A percentile compares a stretch with the other conserved stretches of the same genome.
phyloP scores from a whole-genome alignment of 2,113 vertebrate species.

The Lynx canadensis region DNA sequence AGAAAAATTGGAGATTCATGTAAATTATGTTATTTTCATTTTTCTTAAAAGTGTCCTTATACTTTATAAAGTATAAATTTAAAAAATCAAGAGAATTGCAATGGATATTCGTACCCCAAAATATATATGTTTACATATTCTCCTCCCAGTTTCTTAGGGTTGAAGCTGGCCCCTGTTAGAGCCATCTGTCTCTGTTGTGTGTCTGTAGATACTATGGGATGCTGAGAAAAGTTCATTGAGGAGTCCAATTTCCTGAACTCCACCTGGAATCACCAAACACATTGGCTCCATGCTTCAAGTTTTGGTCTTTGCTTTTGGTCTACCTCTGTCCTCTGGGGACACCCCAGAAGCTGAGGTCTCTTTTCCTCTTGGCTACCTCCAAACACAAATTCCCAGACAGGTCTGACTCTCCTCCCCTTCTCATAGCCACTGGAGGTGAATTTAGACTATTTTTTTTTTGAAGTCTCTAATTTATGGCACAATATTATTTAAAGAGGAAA shows the following conservation, averaged over 20 bases:
- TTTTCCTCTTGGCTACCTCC: not conserved
- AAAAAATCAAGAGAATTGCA: slow-evolving; percentile 23
- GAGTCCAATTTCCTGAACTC: not conserved
- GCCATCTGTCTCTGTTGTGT: not conserved
- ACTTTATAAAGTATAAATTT: not conserved
- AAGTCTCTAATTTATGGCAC: not conserved
- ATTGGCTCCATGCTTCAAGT: too few relatives aligned
- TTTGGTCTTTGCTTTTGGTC: not conserved
- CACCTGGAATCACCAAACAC: not conserved
- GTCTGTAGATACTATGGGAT: not conserved
- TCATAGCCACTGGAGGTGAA: not conserved
- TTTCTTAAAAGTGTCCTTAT: slow-evolving; percentile 5
- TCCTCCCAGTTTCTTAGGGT: not conserved
- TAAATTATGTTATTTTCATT: not conserved
- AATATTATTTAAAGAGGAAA: not conserved
- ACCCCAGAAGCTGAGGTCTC: not conserved
- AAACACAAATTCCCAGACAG: not conserved
- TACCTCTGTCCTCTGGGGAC: not conserved
- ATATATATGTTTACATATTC: not conserved
- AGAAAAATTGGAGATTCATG: not conserved
- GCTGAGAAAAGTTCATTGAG: not conserved
- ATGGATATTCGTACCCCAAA: not conserved
- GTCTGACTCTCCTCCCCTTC: not conserved
- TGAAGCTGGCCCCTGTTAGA: not conserved
- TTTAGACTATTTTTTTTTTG: not conserved